phyloP scores from a whole-genome alignment of 1,140 invertebrate species.

The Drosophila paulistorum region DNA sequence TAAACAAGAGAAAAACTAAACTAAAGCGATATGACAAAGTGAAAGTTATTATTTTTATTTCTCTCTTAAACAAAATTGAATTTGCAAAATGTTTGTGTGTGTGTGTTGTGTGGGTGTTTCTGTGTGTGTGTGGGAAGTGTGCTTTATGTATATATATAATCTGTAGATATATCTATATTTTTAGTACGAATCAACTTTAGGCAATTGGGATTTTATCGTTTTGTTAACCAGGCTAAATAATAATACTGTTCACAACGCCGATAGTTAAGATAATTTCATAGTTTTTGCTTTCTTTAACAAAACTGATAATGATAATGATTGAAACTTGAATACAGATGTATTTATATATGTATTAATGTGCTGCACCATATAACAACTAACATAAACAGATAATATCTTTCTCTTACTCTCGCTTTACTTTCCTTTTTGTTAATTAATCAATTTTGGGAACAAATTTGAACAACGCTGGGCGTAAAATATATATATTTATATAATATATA shows the following conservation, averaged over 20 bases:
- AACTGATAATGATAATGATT: conserved; percentile 50
- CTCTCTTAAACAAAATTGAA: conserved; percentile 68
- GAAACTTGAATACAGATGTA: conserved; percentile 38
- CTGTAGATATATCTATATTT: conserved; percentile 46
- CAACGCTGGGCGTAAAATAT: conserved; percentile 76
- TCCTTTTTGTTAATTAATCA: conserved; percentile 47
- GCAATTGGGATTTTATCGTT: conserved; percentile 42
- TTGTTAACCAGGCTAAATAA: conserved; percentile 69
- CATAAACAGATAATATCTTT: conserved; percentile 74
- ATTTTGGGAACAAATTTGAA: conserved; percentile 73
- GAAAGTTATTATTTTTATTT: conserved; percentile 65
- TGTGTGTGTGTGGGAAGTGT: conserved; percentile 21
- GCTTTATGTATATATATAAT: conserved; percentile 28
- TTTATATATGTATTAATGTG: conserved; percentile 44
- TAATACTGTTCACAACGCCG: conserved; percentile 80
- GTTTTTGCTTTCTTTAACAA: conserved; percentile 39
- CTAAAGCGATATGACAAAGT: conserved; percentile 60
- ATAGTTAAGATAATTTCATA: conserved; percentile 42
- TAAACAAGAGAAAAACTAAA: conserved; percentile 9
- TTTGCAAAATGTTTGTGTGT: conserved; percentile 51
- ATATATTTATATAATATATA: too few species aligned
- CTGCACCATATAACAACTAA: conserved; percentile 74
- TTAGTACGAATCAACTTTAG: conserved; percentile 60
- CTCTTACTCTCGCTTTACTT: too few species aligned
- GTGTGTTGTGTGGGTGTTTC: conserved; percentile 17